Base-by-base conservation (phyloP, 1,140 invertebrate species). In the Macrosteles quadrilineatus region DNA sequence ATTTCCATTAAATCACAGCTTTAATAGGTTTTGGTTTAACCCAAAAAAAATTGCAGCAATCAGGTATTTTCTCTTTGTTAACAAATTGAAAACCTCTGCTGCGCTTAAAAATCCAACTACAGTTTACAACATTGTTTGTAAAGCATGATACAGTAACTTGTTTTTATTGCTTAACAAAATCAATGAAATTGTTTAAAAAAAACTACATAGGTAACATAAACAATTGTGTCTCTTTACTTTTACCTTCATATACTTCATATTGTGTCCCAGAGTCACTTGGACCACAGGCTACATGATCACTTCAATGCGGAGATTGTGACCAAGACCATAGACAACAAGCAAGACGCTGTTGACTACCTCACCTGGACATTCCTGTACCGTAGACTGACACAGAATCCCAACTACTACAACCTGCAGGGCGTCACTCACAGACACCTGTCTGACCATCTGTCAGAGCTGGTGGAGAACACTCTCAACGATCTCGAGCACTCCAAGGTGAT, bases 231-330 rank as follows among this genome's bases (percentile, higher is more conserved):
- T n/a, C n/a, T n/a, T n/a, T n/a, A n/a, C n/a, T n/a, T n/a, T n/a
- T n/a, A n/a, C n/a, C n/a, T n/a, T n/a, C n/a, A n/a, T n/a, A n/a
- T n/a, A n/a, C n/a, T n/a, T n/a, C n/a, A n/a, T n/a, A n/a, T n/a
- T 36, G 32, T 73, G 45, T 79, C 83, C 30, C 77, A 88, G 84
- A 97, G 94, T 73, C 96, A 98, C 83, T 82, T 98, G 74, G 97
- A 99, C 84, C 97, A 99, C 77, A 88, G 94, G 73, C 84, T 99
- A 1, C 98, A 99, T 80, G 98, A 99, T 85, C 98, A 99, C 82
- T 98, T 99, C 80, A 99, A 99, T 84, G 97, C 98, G 0, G 98
- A 99, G 83, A 98, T 99, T 66, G 97, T 99, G 0, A 99, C 98
- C 0, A 98, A 99, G 83, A 99, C 97, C 0, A 98, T 99, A 78